Evolutionary conservation across 2,888 invertebrate genomes (phyloP).

Genomic region (Xestia ashworthii): DNA sequence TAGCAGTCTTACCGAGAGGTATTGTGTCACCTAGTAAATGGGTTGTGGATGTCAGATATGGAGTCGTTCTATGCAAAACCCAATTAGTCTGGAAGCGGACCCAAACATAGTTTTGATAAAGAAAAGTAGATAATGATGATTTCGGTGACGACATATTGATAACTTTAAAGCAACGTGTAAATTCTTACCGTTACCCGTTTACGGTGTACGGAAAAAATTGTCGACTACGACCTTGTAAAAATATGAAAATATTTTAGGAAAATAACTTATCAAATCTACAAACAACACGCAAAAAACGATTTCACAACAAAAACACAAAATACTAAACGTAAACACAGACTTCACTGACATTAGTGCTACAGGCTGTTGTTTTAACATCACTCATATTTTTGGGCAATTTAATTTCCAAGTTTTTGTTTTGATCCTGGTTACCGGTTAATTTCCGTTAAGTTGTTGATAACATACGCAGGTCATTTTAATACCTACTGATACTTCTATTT

Average conservation of each 20-base stretch:
- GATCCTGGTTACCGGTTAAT: constrained; percentile 32
- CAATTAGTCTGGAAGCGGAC: not conserved
- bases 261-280: not conserved
- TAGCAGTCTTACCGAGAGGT: not conserved
- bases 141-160: not conserved
- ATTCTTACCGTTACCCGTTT: not conserved
- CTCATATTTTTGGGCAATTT: not conserved
- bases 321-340: constrained; percentile 31
- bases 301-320: constrained; percentile 17
- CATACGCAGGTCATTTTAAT: constrained; percentile 27
- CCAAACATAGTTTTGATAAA: not conserved
- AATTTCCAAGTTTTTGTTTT: not conserved
- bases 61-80: not conserved
- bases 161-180: not conserved
- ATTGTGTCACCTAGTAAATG: not conserved
- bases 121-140: not conserved
- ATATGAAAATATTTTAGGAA: not conserved
- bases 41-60: not conserved
- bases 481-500: constrained; percentile 7
- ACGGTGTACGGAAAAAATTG: too few relatives aligned
- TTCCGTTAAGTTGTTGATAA: constrained; percentile 47
- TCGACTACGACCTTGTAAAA: not conserved
- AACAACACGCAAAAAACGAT: constrained; percentile 18
- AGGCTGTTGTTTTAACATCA: constrained; percentile 3
- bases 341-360: constrained; percentile 30